Percentiles rank a stretch among this genome's conserved stretches.
These are phyloP conservation scores for Drosophila nr. perissopoda DNA, from an alignment of 2,888 invertebrate genomes.

Conservation along the genomic window DNA sequence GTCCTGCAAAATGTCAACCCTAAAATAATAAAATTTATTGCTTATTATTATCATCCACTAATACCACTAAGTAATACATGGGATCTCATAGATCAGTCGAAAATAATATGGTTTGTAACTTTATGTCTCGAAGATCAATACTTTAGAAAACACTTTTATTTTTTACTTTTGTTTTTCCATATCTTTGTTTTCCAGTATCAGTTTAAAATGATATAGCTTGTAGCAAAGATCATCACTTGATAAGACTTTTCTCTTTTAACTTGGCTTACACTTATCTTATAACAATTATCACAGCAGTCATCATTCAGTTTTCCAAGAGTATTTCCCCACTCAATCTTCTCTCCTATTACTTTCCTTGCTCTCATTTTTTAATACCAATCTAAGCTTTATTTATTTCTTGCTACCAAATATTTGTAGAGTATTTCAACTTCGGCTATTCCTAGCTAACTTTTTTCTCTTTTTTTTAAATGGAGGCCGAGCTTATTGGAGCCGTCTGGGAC, in stretches of 20 bases:
- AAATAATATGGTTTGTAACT: neutral
- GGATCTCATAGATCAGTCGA: neutral
- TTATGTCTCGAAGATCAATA: no score
- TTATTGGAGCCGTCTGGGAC: constrained; percentile 31
- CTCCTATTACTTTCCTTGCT: neutral
- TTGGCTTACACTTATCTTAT: neutral
- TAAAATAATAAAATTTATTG: neutral
- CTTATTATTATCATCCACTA: neutral
- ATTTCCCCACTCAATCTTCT: fast-evolving
- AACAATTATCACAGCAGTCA: neutral
- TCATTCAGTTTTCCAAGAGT: neutral
- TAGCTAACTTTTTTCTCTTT: neutral
- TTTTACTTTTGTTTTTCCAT: no score
- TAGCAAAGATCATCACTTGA: neutral
- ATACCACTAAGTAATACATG: neutral
- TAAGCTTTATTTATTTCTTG: neutral
- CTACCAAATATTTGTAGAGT: neutral
- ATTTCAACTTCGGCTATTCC: neutral
- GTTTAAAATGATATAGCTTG: neutral
- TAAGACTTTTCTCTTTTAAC: neutral
- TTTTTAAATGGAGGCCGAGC: constrained; percentile 6
- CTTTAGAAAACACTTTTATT: no score
- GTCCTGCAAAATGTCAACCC: neutral
- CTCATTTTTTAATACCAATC: fast-evolving
- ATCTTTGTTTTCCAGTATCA: neutral